phyloP scores from a whole-genome alignment of 2,113 vertebrate species.

The Ancistrus triradiatus region DNA sequence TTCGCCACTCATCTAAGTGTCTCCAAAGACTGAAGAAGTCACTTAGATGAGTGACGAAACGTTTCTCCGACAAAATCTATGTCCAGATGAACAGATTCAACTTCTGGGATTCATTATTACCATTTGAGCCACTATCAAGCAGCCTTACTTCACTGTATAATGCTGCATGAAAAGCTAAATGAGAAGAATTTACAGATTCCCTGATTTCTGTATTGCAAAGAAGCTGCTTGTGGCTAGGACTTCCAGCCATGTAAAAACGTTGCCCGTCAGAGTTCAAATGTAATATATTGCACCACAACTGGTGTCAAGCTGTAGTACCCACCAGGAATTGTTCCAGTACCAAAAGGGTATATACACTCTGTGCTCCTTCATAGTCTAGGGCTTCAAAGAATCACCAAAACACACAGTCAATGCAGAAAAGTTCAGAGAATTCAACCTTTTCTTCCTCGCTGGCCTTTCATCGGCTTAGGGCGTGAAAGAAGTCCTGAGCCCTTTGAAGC shows the following conservation, averaged over 20 bases:
- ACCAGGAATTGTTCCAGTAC: neutral
- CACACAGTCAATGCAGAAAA: slow-evolving; percentile 39
- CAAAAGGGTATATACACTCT: slow-evolving; percentile 2
- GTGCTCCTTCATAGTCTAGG: slow-evolving; percentile 18
- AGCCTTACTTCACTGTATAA: no score
- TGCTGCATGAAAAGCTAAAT: no score
- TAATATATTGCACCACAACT: neutral
- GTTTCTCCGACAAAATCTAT: no score
- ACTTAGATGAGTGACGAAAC: no score
- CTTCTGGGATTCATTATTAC: no score
- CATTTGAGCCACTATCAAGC: no score
- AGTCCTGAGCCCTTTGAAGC: slow-evolving; percentile 33
- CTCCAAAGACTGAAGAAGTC: no score
- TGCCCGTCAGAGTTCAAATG: neutral
- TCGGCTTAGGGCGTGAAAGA: slow-evolving; percentile 11
- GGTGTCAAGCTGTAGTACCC: neutral
- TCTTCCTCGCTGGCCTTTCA: slow-evolving; percentile 32
- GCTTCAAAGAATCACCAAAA: slow-evolving; percentile 39
- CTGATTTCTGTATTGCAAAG: no score
- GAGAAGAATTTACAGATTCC: no score
- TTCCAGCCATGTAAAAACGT: neutral
- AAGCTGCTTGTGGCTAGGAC: no score
- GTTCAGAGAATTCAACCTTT: slow-evolving; percentile 18
- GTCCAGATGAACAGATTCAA: no score
- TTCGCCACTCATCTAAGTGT: no score